phyloP scores from a whole-genome alignment of 2,888 invertebrate genomes.

The Ormyrus pomaceus region DNA sequence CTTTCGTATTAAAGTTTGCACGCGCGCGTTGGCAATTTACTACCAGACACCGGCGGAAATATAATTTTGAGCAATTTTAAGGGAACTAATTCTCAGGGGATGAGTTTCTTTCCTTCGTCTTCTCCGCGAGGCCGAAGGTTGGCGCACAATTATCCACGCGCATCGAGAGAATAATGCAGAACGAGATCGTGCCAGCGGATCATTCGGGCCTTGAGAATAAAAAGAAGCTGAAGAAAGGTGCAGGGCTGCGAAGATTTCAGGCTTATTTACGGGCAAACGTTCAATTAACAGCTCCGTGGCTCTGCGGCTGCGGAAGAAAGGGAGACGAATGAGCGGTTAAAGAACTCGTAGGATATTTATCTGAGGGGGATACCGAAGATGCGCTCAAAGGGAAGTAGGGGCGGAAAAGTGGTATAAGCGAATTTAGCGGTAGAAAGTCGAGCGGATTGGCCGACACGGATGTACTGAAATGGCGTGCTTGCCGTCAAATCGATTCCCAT shows the following conservation, averaged over 20 bases:
- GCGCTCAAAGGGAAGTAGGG: not conserved
- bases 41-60: not conserved
- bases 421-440: not conserved
- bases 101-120: constrained; percentile 8
- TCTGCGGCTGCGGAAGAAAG: not conserved
- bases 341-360: constrained; percentile 26
- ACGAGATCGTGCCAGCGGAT: constrained; percentile 45
- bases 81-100: constrained; percentile 20
- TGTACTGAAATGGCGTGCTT: not conserved
- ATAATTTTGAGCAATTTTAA: constrained; percentile 6
- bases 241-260: constrained; percentile 48
- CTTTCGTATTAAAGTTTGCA: not conserved
- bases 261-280: constrained; percentile 59
- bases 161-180: constrained; percentile 40
- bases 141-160: constrained; percentile 30
- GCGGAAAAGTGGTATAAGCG: too few species aligned
- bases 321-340: not conserved
- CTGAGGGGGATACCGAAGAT: constrained; percentile 7
- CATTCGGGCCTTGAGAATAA: constrained; percentile 5
- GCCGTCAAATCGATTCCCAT: constrained; percentile 21
- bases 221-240: constrained; percentile 13
- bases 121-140: not conserved
- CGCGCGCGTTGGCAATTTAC: not conserved
- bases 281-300: constrained; percentile 60
- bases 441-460: not conserved